Conservation (phyloP, 2,113 vertebrate genomes). For the Sebastes fasciatus region DNA sequence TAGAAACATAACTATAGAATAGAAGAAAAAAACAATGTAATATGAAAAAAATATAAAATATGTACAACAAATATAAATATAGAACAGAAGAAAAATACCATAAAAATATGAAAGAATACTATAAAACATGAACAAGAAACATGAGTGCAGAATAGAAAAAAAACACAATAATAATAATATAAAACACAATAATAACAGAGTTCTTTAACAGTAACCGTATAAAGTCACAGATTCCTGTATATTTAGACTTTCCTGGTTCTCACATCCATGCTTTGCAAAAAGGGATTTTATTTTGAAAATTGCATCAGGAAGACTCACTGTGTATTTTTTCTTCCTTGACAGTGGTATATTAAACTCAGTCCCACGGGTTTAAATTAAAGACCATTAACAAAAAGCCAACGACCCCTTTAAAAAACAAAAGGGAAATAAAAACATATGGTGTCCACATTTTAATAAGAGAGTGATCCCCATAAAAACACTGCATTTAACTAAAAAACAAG, state of each 20-base stretch:
- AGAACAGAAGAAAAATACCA: no score
- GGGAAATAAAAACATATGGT: background rate
- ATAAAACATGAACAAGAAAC: no score
- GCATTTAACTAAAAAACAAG: background rate
- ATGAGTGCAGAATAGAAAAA: no score
- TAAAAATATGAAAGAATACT: no score
- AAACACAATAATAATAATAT: no score
- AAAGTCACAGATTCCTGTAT: no score
- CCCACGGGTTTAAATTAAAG: constrained; percentile 30
- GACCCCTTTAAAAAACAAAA: background rate
- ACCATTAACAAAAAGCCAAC: background rate
- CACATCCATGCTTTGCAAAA: background rate
- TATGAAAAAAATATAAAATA: no score
- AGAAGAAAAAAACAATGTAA: no score
- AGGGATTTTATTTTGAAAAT: constrained; percentile 69
- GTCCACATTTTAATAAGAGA: background rate
- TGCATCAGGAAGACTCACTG: fast-evolving
- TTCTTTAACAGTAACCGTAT: background rate
- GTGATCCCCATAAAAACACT: background rate
- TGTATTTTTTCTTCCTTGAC: background rate
- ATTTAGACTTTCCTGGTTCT: background rate
- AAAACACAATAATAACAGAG: no score
- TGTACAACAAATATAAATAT: no score
- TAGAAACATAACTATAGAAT: no score
- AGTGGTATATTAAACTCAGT: background rate